Percentiles rank a stretch among this genome's conserved stretches.
These are phyloP conservation scores for Andrena flavipes DNA, from an alignment of 2,888 invertebrate genomes.

Conservation along the genomic window DNA sequence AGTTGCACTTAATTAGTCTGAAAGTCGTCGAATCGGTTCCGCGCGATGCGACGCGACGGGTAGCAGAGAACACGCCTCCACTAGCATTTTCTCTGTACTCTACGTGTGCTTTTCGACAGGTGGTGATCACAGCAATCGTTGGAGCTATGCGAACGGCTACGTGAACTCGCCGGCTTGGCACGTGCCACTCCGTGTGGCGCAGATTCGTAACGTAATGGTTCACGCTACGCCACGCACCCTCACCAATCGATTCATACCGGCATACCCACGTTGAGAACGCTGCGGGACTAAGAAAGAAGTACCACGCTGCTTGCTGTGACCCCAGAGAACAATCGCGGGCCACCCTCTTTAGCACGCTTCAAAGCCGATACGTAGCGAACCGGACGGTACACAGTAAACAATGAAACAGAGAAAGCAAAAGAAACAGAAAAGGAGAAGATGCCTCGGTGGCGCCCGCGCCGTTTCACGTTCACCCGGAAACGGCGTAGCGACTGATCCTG, in stretches of 20 bases:
- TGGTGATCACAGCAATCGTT: slow-evolving; percentile 84
- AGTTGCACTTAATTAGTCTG: too few species aligned
- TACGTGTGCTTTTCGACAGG: slow-evolving; percentile 83
- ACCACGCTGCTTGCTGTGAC: slow-evolving; percentile 66
- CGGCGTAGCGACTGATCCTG: too few species aligned
- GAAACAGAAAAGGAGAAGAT: neutral
- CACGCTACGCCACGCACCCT: slow-evolving; percentile 84
- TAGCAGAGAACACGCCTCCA: neutral
- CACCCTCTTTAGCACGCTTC: slow-evolving; percentile 40
- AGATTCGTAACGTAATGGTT: slow-evolving; percentile 85
- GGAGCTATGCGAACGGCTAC: slow-evolving; percentile 84
- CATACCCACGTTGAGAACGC: slow-evolving; percentile 70
- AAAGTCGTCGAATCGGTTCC: too few species aligned
- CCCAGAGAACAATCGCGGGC: slow-evolving; percentile 46
- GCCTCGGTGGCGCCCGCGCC: neutral
- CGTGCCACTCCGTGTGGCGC: slow-evolving; percentile 83
- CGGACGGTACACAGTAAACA: too few species aligned
- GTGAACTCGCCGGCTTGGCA: slow-evolving; percentile 85
- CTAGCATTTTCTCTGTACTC: slow-evolving; percentile 46
- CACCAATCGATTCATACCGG: slow-evolving; percentile 84
- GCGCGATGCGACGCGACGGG: neutral
- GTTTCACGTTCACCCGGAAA: too few species aligned
- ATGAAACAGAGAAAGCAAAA: neutral
- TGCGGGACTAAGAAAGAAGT: slow-evolving; percentile 59
- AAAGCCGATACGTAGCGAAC: too few species aligned